Conservation (phyloP, 2,797 vertebrate species). For the Typhlichthys subterraneus region DNA sequence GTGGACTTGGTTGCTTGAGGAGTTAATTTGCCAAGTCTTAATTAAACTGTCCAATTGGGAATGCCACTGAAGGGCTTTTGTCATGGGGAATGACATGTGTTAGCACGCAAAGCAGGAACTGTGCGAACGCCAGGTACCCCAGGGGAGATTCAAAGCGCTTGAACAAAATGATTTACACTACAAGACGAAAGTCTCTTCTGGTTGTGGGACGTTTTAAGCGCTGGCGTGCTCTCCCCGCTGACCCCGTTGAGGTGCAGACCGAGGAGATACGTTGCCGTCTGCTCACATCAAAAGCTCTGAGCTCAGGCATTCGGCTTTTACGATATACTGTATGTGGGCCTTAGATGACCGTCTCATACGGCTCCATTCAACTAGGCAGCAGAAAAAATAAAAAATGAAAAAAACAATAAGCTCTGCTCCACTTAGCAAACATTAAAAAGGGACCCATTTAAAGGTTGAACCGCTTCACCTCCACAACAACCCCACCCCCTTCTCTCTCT, state of each 20-base stretch:
- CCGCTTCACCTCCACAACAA: slow-evolving; percentile 56
- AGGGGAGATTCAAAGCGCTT: slow-evolving; percentile 29
- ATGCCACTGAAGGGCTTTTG: slow-evolving; percentile 28
- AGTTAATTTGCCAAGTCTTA: slow-evolving; percentile 39
- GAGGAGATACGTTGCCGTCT: too few species aligned
- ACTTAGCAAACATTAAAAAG: slow-evolving; percentile 73
- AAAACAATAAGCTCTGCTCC: slow-evolving; percentile 49
- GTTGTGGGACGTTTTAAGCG: slow-evolving; percentile 47
- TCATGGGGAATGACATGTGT: slow-evolving; percentile 16
- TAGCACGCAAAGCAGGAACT: slow-evolving; percentile 47
- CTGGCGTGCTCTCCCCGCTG: slow-evolving; percentile 31
- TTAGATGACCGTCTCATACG: slow-evolving; percentile 32
- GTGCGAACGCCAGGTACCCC: slow-evolving; percentile 23
- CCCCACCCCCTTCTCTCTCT: slow-evolving; percentile 61
- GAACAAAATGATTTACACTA: slow-evolving; percentile 46
- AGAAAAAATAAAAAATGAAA: too few species aligned
- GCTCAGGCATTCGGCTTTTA: slow-evolving; percentile 30
- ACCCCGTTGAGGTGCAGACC: background rate
- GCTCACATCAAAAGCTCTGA: background rate
- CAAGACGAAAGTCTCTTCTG: slow-evolving; percentile 49
- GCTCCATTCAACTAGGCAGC: too few species aligned
- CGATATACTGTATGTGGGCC: slow-evolving; percentile 12
- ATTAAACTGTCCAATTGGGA: slow-evolving; percentile 49
- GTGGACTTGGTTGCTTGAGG: slow-evolving; percentile 6
- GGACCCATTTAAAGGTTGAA: slow-evolving; percentile 69